Conservation (phyloP, 1,140 invertebrate species). For the Nixonia krombeini region DNA sequence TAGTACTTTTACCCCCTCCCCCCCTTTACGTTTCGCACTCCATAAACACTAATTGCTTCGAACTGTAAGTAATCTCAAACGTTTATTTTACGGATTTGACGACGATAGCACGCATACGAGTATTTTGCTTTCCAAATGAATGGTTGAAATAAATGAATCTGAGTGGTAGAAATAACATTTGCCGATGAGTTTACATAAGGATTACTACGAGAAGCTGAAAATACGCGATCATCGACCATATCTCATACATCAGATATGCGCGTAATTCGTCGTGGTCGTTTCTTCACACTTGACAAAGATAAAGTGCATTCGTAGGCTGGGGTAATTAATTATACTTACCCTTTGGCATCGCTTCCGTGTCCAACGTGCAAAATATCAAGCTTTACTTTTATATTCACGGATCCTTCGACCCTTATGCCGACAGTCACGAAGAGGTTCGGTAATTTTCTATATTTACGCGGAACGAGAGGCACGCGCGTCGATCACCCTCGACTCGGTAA, state of each 20-base stretch:
- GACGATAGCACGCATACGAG: no score
- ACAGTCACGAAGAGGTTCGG: conserved; percentile 37
- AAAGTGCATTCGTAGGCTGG: conserved; percentile 20
- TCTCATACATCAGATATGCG: conserved; percentile 24
- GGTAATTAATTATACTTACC: conserved; percentile 43
- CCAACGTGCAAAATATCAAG: conserved; percentile 23
- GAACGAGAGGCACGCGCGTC: conserved; percentile 32
- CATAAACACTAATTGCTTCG: no score
- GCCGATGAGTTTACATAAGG: no score
- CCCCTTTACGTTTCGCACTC: no score
- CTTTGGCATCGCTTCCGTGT: conserved; percentile 32
- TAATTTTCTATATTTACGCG: conserved; percentile 51
- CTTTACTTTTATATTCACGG: conserved; percentile 34
- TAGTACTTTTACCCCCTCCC: no score
- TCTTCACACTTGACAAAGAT: conserved; percentile 38
- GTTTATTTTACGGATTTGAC: no score
- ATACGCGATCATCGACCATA: conserved; percentile 19
- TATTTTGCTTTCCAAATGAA: no score
- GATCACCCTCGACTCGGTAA: conserved; percentile 37
- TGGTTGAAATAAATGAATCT: no score
- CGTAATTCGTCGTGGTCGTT: conserved; percentile 30
- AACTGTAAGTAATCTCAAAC: no score
- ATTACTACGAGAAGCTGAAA: conserved; percentile 5
- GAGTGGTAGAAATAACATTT: no score
- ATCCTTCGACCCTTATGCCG: conserved; percentile 23